Evolutionary conservation across 2,797 vertebrate genomes (phyloP).

Genomic region (Leptatherina wallacei): DNA sequence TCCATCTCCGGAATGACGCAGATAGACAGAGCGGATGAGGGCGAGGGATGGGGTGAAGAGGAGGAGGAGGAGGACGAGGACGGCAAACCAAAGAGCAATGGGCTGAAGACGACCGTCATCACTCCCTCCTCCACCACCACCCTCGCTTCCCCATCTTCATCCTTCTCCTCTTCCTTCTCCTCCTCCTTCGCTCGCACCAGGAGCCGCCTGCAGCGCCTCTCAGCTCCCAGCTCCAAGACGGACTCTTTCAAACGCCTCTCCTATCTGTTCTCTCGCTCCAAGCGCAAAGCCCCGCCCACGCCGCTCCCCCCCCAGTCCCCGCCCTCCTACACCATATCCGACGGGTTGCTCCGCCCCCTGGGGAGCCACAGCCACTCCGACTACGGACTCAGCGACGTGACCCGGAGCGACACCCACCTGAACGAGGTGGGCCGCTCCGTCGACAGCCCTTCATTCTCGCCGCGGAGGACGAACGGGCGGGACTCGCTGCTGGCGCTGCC

Average conservation of each 20-base stretch:
- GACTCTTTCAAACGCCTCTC: slow-evolving; percentile 93
- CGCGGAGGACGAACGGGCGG: slow-evolving; percentile 81
- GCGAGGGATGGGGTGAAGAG: slow-evolving; percentile 58
- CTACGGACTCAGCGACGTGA: slow-evolving; percentile 85
- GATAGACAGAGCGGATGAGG: slow-evolving; percentile 45
- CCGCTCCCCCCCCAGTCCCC: slow-evolving; percentile 85
- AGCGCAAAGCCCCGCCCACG: slow-evolving; percentile 88
- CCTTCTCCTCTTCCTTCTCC: slow-evolving; percentile 61
- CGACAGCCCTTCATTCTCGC: slow-evolving; percentile 62
- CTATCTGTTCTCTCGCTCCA: slow-evolving; percentile 92
- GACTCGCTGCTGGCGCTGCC: slow-evolving; percentile 86
- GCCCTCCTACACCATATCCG: slow-evolving; percentile 93
- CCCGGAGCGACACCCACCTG: slow-evolving; percentile 91
- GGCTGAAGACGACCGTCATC: slow-evolving; percentile 85
- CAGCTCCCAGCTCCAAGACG: slow-evolving; percentile 81
- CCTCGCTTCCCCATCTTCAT: slow-evolving; percentile 64
- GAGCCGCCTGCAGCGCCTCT: slow-evolving; percentile 86
- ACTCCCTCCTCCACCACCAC: slow-evolving; percentile 50
- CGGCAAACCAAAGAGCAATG: slow-evolving; percentile 92
- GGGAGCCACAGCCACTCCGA: slow-evolving; percentile 89
- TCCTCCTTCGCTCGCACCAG: slow-evolving; percentile 76
- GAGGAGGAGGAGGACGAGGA: slow-evolving; percentile 71
- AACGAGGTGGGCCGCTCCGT: slow-evolving; percentile 86
- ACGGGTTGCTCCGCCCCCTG: slow-evolving; percentile 89
- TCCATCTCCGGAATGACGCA: slow-evolving; percentile 86